Base-by-base conservation (phyloP, 64 coral and sea anemone genomes). In the Pocillopora damicornis region DNA sequence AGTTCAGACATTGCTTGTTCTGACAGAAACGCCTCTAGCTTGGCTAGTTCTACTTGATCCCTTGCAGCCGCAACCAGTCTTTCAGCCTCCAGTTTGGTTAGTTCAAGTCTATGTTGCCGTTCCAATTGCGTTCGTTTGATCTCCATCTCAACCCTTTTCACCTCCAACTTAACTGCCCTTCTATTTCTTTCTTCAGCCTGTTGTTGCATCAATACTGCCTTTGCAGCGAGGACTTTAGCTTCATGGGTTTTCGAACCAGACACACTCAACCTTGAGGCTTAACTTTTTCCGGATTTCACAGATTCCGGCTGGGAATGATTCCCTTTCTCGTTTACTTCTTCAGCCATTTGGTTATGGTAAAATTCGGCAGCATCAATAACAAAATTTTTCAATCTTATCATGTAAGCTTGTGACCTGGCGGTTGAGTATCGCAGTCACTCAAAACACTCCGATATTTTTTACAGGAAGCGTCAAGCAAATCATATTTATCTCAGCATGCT, bases 11-110 rank as follows among this genome's bases (percentile, higher is more conserved):
- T 77, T 56, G 36, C 59, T 34, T 66, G 62, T 82, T 82, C 62
- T 63, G 57, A 2, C 16, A 61, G 78, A n/a, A 25, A 80, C 12
- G 78, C 78, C 60, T 80, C 78, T 61, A 80, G 58, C 13, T 63
- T 80, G 78, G 78, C 78, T 80, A 80, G 60, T 26, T 80, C 78
- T 61, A 17, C 78, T 17, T 80, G 78, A 63, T 80, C 58, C 37
- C 78, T 80, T 80, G 78, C 78, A 58, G 78, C 78, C 30, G 20
- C 30, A 80, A 80, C 78, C 20, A 60, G 59, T 7, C 15, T 80
- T 80, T 80, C 78, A 13, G 78, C 78, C 15, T 76, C 35, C 35
- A 76, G 37, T 76, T 76, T 76, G 30, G 75, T 76, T 15, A 76
- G 75, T 76, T 76, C 75, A 1, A 76, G 75, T 38, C 75, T 76